Conservation (phyloP, 64 coral and sea anemone species). For the Montipora efflorescens region DNA sequence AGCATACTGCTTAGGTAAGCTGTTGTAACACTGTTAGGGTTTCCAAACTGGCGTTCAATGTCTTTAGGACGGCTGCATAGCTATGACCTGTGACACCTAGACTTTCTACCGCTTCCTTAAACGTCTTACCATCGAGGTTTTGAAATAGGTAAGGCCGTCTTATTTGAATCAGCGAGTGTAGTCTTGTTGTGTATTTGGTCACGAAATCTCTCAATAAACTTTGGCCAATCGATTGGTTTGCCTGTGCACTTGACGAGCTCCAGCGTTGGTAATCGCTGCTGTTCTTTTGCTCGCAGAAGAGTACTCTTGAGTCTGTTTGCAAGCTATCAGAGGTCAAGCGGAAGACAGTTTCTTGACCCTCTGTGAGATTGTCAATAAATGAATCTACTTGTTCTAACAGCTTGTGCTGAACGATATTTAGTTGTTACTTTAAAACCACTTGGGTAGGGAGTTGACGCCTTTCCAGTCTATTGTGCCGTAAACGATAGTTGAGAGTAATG, state of each 20-base stretch:
- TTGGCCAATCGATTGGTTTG: not conserved
- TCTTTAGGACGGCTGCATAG: slow-evolving; percentile 16
- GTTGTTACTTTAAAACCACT: not conserved
- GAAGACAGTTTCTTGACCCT: not conserved
- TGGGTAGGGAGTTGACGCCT: not conserved
- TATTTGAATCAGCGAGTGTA: slow-evolving; percentile 31
- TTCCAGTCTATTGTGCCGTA: not conserved
- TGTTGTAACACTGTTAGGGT: not conserved
- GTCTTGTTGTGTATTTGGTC: slow-evolving; percentile 31
- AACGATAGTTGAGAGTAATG: not conserved
- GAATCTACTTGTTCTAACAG: not conserved
- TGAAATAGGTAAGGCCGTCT: not conserved
- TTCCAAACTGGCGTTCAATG: slow-evolving; percentile 22
- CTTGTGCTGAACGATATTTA: not conserved
- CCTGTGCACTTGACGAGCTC: not conserved
- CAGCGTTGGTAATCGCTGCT: not conserved
- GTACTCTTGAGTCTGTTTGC: not conserved
- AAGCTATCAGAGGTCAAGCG: not conserved
- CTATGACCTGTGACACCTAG: slow-evolving; percentile 21
- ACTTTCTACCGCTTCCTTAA: slow-evolving; percentile 24
- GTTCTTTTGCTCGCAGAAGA: not conserved
- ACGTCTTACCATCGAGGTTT: not conserved
- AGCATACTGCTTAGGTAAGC: slow-evolving; percentile 13
- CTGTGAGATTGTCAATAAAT: slow-evolving; percentile 15
- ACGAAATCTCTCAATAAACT: slow-evolving; percentile 20